Evolutionary conservation across 2,797 vertebrate genomes (phyloP), one percentile per base, ranked within the genome.

Genomic region (Poeciliopsis gracilis): DNA sequence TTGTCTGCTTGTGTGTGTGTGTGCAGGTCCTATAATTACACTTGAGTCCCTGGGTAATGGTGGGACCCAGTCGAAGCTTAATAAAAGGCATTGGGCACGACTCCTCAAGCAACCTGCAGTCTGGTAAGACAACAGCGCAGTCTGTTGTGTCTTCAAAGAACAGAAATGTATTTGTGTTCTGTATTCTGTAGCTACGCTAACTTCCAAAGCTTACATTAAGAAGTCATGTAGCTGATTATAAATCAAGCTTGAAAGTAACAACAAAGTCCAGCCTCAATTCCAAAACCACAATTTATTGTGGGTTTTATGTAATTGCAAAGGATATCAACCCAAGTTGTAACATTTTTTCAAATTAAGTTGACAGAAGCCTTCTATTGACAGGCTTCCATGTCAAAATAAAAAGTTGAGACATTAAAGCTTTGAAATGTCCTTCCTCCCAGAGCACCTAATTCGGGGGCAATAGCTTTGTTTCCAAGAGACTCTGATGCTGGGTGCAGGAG

Each of bases 61-160:
- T 49, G 95, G 96, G 75, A 88, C 94, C 0, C 86, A 96, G 82
- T 92, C 97, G 83, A 96, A 95, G 90, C 91, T 96, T 84, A 93
- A 93, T 84, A 97, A 95, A 87, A 96, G 97, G 81, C 97, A 97
- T 76, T 98, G 98, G 98, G 94, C 96, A 83, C 95, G 95, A 79
- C 96, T 99, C 72, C 97, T 99, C 73, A 95, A 92, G 91, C 97
- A 98, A 86, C 95, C 97, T 11, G 94, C 98, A 0, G 96, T 99
- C 74, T 98, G 98, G 98, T 99, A 93, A 95, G 97, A 92, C 96
- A 91, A 93, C 92, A 79, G 73, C 41, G 51, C 74, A 77, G 38
- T 55, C 43, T 38, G 30, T 73, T 73, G 43, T 43, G n/a, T 71
- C 43, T 70, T 43, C 13, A 2, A 61, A 36, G 4, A 74, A 41